Evolutionary conservation across 2,888 invertebrate genomes (phyloP), one percentile per base, ranked within the genome.

Genomic region (Epistrophella euchroma): DNA sequence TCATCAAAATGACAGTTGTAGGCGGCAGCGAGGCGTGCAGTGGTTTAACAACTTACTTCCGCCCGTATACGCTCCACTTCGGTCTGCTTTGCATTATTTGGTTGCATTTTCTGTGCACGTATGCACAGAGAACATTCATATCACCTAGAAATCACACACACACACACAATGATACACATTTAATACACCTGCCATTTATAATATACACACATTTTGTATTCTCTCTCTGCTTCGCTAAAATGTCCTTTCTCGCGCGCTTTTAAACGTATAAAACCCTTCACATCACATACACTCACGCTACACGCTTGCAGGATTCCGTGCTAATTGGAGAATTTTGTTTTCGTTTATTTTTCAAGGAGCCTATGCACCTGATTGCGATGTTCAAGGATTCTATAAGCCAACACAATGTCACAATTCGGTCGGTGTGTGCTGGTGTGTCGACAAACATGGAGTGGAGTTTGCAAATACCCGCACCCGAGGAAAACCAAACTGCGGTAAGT

Each of bases 351-450:
- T 89, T 90, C 88, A 90, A 95, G 96, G 96, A 88, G 95, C 95
- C 82, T 97, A 96, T 93, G 94, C 95, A 91, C 97, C 97, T 81
- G 95, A 95, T 91, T 98, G 97, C 93, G 97, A 98, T 93, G 94
- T 95, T 88, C 96, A 96, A 92, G 98, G 98, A 87, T 97, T 95
- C 93, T 98, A 97, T 93, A 95, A 95, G 88, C 94, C 97, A 90
- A 95, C 96, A 86, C 98, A 98, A 93, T 98, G 98, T 92, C 97
- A 97, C 93, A 95, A 95, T 88, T 96, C 97, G 87, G 96, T 97
- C 70, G 97, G 96, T 83, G 95, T 97, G 92, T 98, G 98, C 93
- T 98, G 98, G 98, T 98, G 97, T 93, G 97, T 97, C 88, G 97
- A 98, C 93, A 95, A 96, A 91, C 97, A 97, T 93, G 98, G 98